Evolutionary conservation across 2,888 invertebrate genomes (phyloP).

Genomic region (Eilema griseolum): DNA sequence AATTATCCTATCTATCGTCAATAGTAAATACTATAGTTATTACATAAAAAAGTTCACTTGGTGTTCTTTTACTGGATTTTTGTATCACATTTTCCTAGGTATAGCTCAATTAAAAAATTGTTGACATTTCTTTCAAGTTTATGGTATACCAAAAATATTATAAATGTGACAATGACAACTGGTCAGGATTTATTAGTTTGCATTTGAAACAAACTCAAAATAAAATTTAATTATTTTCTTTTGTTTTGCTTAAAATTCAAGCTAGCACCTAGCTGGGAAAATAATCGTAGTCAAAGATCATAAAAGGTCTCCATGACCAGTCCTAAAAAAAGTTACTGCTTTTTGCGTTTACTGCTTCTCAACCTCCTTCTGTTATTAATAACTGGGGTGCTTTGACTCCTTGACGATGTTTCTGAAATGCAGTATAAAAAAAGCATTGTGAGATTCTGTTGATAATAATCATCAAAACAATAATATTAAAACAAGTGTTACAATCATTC

Average conservation of each 20-base stretch:
- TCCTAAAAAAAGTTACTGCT: conserved; percentile 41
- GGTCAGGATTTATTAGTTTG: not conserved
- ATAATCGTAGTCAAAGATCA: not conserved
- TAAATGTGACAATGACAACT: not conserved
- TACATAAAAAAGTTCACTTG: not conserved
- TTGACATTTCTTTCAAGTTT: not conserved
- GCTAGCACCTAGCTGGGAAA: not conserved
- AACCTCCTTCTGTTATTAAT: conserved; percentile 67
- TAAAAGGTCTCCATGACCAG: not conserved
- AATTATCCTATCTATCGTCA: not conserved
- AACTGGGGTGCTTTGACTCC: conserved; percentile 48
- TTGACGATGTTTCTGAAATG: conserved; percentile 65
- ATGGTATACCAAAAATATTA: conserved; percentile 6
- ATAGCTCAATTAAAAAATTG: not conserved
- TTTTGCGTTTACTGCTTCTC: conserved; percentile 73
- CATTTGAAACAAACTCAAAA: not conserved
- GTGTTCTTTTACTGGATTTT: not conserved
- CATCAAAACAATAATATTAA: not conserved
- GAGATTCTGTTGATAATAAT: not conserved
- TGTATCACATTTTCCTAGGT: not conserved
- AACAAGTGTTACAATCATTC: no score
- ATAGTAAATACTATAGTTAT: not conserved
- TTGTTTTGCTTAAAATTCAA: not conserved
- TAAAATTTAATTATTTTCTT: not conserved
- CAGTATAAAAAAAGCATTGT: conserved; percentile 25